Evolutionary conservation across 2,113 vertebrate genomes (phyloP).

Genomic region (western clawed frog (Xenopus tropicalis)): UCB_Xtro_10.0 CM004446.2:60137001-60137500

Average conservation of each 20-base stretch:
- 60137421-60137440: background rate
- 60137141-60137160: background rate
- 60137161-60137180: background rate
- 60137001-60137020: slow-evolving; percentile 31
- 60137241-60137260: no score
- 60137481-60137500: no score
- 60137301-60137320: slow-evolving; percentile 50
- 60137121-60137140: background rate
- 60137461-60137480: no score
- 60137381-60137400: slow-evolving; percentile 1
- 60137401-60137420: background rate
- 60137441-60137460: no score
- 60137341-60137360: slow-evolving; percentile 5
- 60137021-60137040: slow-evolving; percentile 32
- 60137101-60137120: slow-evolving; percentile 48
- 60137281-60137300: slow-evolving; percentile 41
- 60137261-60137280: no score
- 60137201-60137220: no score
- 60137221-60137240: no score
- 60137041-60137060: slow-evolving; percentile 33
- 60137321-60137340: slow-evolving; percentile 25
- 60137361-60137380: slow-evolving; percentile 1
- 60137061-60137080: slow-evolving; percentile 43
- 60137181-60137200: background rate
- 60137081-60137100: slow-evolving; percentile 44